Evolutionary conservation across 2,113 vertebrate genomes (phyloP).

Genomic region (Cyprinus carpio): DNA sequence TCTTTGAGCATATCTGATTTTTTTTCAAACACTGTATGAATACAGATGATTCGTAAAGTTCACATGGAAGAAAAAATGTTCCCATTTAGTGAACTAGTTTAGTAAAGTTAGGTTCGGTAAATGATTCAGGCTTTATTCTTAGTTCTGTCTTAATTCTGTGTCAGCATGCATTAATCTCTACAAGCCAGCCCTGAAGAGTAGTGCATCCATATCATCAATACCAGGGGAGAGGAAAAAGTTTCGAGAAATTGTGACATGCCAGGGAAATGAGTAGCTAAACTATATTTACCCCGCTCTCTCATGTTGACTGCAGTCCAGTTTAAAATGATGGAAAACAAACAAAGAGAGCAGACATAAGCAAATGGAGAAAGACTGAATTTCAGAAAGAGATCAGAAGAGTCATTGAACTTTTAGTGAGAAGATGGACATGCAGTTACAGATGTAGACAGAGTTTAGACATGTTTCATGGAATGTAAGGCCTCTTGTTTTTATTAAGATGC

Average conservation of each 20-base stretch:
- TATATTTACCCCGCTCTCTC: constrained; percentile 90
- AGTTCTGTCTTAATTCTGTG: constrained; percentile 51
- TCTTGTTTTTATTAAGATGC: not conserved
- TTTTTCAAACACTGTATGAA: constrained; percentile 56
- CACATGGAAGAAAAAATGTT: constrained; percentile 53
- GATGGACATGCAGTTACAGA: constrained; percentile 69
- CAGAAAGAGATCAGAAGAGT: constrained; percentile 65
- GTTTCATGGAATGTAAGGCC: constrained; percentile 32
- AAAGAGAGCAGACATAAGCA: constrained; percentile 79
- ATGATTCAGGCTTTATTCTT: constrained; percentile 42
- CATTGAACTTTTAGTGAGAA: constrained; percentile 59
- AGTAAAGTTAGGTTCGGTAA: constrained; percentile 58
- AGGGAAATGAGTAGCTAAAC: constrained; percentile 71
- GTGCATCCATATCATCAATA: constrained; percentile 51
- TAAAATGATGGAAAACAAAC: constrained; percentile 73
- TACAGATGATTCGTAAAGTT: constrained; percentile 69
- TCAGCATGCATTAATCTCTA: constrained; percentile 73
- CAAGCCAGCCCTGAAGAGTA: constrained; percentile 50
- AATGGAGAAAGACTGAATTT: constrained; percentile 83
- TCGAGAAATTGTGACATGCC: constrained; percentile 69
- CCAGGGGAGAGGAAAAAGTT: constrained; percentile 29
- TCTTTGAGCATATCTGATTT: constrained; percentile 37
- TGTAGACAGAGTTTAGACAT: constrained; percentile 29
- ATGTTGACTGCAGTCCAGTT: constrained; percentile 88
- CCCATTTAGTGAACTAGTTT: constrained; percentile 64